Base-by-base conservation (phyloP, 2,113 vertebrate species). In the Sprattus sprattus region DNA sequence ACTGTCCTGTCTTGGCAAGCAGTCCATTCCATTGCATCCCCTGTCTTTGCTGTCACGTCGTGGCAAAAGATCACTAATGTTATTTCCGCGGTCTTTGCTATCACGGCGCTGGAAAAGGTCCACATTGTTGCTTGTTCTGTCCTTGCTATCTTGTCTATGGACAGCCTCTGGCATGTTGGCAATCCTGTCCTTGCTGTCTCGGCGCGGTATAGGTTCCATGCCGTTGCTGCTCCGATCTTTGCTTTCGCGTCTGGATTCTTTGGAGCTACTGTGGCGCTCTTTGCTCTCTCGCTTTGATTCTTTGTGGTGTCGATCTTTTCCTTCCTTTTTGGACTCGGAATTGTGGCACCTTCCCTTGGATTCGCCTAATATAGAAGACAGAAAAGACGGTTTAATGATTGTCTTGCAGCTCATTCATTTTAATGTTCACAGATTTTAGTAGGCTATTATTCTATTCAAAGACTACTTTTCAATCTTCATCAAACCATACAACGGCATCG, bases 291-390 rank as follows among this genome's bases (percentile, higher is more conserved):
- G 88, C 84, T 95, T 95, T 50, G 93, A 94, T 47, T 95, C 95
- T 87, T 95, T 95, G 89, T 91, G 89, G 89, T 94, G 93, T 82
- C 84, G 80, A 39, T 91, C 89, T 87, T 90, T 91, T 71, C 85
- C 83, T 47, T 91, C 89, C 20, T 81, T 45, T 82, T 88, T 88
- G 80, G 86, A 89, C 83, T 90, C 90, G 32, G 87, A 88, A 45
- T 93, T 87, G 90, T 95, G 93, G 50, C 94, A 93, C 91, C 97
- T 96, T 88, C 97, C 95, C 95, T 98, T 99, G 86, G 97, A 93
- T 86, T 99, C 98, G 82, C 96, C 98, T 92, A 94, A 87, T 87
- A 89, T 84, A 86, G 49, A 87, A 44, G 5, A 88, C 16, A 85
- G 60, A 52, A 46, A 81, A 45, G 45, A 81, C 18, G 39, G 47